These are phyloP conservation scores for Gymnogyps californianus DNA, from an alignment of 2,113 vertebrate genomes.

Conservation along the genomic window DNA sequence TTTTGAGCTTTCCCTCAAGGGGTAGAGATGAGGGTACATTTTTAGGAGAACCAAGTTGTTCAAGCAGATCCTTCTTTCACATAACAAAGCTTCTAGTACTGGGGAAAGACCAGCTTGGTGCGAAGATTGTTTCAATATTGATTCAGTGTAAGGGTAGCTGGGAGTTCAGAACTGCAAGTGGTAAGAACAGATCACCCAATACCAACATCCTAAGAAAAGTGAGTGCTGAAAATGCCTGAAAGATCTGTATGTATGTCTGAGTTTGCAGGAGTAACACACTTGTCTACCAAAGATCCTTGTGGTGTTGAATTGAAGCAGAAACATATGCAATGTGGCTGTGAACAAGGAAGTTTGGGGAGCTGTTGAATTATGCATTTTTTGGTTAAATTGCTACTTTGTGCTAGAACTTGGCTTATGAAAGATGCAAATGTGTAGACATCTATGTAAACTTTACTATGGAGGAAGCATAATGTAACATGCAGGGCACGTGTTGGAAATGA, in stretches of 20 bases:
- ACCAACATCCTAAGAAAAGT: background rate
- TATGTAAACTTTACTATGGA: background rate
- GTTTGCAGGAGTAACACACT: background rate
- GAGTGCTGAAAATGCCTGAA: background rate
- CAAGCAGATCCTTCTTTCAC: background rate
- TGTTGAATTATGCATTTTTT: conserved; percentile 14
- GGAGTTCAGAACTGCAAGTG: background rate
- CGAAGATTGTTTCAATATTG: background rate
- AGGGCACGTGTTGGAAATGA: background rate
- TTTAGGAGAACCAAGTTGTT: background rate
- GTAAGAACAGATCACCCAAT: background rate
- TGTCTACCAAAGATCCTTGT: background rate
- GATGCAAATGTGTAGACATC: background rate
- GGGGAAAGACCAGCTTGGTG: background rate
- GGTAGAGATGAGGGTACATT: background rate
- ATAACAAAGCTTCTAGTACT: background rate
- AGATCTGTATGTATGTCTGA: background rate
- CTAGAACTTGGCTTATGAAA: background rate
- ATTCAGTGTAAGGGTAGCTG: background rate
- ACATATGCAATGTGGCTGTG: background rate
- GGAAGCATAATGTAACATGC: background rate
- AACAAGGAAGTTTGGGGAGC: background rate
- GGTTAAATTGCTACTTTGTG: background rate
- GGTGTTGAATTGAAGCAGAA: background rate
- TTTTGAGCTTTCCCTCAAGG: background rate